phyloP scores from a whole-genome alignment of 2,113 vertebrate species.

The Gavialis gangeticus region DNA sequence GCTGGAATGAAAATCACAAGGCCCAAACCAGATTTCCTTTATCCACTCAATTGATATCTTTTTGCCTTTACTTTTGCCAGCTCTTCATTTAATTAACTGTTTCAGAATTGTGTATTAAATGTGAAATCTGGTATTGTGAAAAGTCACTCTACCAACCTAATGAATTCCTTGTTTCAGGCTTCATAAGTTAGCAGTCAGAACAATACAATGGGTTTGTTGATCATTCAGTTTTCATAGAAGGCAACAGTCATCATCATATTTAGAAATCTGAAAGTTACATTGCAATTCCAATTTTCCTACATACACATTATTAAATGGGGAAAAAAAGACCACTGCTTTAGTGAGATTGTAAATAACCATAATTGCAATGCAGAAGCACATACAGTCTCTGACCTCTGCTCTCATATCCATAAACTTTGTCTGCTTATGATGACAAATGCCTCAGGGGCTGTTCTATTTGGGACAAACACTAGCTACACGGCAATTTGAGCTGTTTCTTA shows the following conservation, averaged over 20 bases:
- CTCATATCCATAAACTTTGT: conserved; percentile 31
- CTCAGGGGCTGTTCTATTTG: not conserved
- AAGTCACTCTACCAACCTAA: not conserved
- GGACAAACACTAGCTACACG: not conserved
- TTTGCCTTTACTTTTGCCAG: conserved; percentile 1
- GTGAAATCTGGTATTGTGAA: not conserved
- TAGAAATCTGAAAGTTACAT: not conserved
- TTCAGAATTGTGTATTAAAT: not conserved
- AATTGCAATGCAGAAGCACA: not conserved
- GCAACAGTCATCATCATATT: not conserved
- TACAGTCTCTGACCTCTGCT: conserved; percentile 15
- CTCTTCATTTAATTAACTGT: conserved; percentile 25
- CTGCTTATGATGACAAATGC: conserved; percentile 35
- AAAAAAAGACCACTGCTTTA: conserved; percentile 15
- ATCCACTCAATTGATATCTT: not conserved
- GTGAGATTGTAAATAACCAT: conserved; percentile 32
- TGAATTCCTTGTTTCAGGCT: not conserved
- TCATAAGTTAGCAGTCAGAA: not conserved
- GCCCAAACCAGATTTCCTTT: not conserved
- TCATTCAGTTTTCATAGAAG: not conserved
- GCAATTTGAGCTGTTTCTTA: not conserved
- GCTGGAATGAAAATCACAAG: conserved; percentile 5
- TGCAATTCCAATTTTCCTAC: conserved; percentile 14
- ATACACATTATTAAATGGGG: conserved; percentile 54
- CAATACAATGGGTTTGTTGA: not conserved